Conservation (phyloP, 2,797 vertebrate species). For the Loris lydekkerianus region DNA sequence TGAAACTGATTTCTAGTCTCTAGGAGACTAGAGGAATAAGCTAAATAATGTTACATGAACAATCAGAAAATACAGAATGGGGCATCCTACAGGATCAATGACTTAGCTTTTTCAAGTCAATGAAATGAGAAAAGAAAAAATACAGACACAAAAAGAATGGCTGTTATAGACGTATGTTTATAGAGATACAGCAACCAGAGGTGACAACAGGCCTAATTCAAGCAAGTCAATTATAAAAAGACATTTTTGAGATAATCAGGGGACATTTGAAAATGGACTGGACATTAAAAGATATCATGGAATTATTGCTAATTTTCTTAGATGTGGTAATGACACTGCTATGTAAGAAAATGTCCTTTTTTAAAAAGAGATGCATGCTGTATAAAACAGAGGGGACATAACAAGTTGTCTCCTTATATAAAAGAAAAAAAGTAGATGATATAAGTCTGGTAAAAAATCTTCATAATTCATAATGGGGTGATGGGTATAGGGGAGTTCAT, state of each 20-base stretch:
- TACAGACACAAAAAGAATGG: not conserved
- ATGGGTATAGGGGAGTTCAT: not conserved
- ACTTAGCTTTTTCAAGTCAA: not conserved
- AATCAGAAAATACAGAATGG: not conserved
- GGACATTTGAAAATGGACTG: not conserved
- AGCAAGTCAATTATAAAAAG: constrained; percentile 26
- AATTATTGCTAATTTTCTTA: constrained; percentile 22
- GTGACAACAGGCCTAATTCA: not conserved
- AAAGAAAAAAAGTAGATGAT: not conserved
- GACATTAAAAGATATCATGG: not conserved
- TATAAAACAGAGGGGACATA: not conserved
- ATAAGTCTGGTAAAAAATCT: not conserved
- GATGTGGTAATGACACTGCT: not conserved
- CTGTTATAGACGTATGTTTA: not conserved
- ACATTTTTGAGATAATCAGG: not conserved
- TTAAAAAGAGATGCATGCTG: not conserved
- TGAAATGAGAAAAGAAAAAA: constrained; percentile 50
- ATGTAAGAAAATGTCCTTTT: not conserved
- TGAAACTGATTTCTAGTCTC: not conserved
- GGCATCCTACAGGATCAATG: not conserved
- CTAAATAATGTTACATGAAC: not conserved
- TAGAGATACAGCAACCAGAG: not conserved
- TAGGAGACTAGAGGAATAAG: not conserved
- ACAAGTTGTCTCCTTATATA: constrained; percentile 8
- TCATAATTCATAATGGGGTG: not conserved